Evolutionary conservation across 2,797 vertebrate species (phyloP).

Genomic region (Falco biarmicus): DNA sequence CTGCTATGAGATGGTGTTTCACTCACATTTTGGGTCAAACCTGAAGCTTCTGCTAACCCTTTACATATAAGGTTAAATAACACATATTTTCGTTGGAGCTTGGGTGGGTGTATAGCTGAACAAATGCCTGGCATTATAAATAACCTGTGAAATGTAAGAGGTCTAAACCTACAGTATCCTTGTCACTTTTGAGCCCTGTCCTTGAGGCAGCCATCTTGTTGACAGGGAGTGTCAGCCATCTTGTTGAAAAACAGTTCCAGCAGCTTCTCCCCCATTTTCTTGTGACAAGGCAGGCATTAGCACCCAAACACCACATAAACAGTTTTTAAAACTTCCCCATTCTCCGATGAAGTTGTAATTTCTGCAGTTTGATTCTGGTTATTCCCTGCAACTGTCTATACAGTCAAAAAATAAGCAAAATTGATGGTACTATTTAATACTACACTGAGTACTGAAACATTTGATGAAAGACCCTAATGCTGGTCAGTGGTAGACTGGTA

Average conservation of each 20-base stretch:
- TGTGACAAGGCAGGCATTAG: neutral
- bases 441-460: fast-evolving
- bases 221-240: conserved; percentile 45
- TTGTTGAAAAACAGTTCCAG: conserved; percentile 12
- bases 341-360: neutral
- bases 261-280: neutral
- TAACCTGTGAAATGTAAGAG: neutral
- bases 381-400: neutral
- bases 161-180: neutral
- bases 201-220: conserved; percentile 63
- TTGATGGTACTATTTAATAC: no score
- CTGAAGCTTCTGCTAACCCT: neutral
- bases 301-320: fast-evolving
- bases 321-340: neutral
- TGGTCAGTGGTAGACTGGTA: no score
- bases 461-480: neutral
- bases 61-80: neutral
- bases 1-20: fast-evolving
- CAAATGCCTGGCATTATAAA: neutral
- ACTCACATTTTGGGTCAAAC: neutral
- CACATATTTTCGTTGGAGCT: neutral
- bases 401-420: neutral
- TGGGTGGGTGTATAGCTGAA: neutral
- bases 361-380: neutral
- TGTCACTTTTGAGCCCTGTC: neutral